Percentiles rank a stretch among this genome's conserved stretches.
These are phyloP conservation scores for Paelopatides confundens DNA, from an alignment of 53 echinoderm and acorn worm genomes.

Conservation along the genomic window DNA sequence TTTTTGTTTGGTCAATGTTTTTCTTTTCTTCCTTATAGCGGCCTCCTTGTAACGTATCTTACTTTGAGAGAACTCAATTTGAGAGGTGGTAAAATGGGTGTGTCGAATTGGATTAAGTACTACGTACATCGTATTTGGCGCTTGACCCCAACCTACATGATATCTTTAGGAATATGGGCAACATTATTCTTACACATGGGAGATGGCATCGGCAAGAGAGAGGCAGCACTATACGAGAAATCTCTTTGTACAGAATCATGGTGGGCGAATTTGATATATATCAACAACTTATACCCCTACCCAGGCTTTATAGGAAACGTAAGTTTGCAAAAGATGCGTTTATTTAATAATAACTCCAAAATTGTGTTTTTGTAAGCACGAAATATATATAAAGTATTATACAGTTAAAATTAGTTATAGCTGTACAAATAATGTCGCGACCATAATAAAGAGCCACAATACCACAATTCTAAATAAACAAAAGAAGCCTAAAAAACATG, in stretches of 20 bases:
- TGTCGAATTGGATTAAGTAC: slow-evolving; percentile 71
- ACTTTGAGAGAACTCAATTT: slow-evolving; percentile 56
- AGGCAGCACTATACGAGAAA: background rate
- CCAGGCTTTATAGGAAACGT: slow-evolving; percentile 26
- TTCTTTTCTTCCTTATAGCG: slow-evolving; percentile 39
- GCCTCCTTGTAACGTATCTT: slow-evolving; percentile 64
- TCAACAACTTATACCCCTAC: slow-evolving; percentile 74
- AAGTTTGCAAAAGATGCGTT: background rate
- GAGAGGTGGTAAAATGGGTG: slow-evolving; percentile 26
- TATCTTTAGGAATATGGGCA: slow-evolving; percentile 49
- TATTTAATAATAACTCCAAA: no score
- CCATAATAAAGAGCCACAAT: no score
- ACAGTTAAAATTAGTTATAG: no score
- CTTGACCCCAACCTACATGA: slow-evolving; percentile 71
- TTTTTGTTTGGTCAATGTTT: no score
- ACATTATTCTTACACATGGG: slow-evolving; percentile 51
- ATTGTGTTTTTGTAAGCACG: no score
- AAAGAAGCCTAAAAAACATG: no score
- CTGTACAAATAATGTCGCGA: no score
- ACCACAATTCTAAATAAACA: no score
- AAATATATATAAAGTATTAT: no score
- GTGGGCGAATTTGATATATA: slow-evolving; percentile 75
- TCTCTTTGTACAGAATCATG: slow-evolving; percentile 34
- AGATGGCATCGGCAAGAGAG: slow-evolving; percentile 20
- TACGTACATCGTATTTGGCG: slow-evolving; percentile 87